Conservation (phyloP, 2,797 vertebrate species). For the Pogonophryne albipinna region DNA sequence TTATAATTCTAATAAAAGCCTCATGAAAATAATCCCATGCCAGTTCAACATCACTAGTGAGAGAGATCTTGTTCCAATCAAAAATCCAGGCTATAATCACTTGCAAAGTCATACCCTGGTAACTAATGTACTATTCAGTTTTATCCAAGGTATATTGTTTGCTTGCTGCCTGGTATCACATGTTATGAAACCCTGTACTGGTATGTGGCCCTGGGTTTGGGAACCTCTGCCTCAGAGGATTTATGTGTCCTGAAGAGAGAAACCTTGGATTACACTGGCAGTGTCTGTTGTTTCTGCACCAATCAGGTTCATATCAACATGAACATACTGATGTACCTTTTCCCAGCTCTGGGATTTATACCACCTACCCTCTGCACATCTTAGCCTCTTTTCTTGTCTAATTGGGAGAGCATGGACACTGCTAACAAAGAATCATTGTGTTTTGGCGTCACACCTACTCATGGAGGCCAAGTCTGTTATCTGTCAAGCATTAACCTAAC, state of each 20-base stretch:
- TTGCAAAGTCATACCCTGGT: not conserved
- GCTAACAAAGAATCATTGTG: constrained; percentile 22
- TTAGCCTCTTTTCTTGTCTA: constrained; percentile 8
- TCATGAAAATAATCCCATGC: too few relatives aligned
- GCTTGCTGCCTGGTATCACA: not conserved
- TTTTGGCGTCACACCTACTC: not conserved
- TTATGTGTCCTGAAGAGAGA: not conserved
- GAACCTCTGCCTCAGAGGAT: not conserved
- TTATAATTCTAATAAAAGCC: too few relatives aligned
- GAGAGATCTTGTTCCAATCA: too few relatives aligned
- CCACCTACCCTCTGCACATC: constrained; percentile 4
- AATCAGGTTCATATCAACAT: not conserved
- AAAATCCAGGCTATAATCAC: not conserved
- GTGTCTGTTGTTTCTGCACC: not conserved
- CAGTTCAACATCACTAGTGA: too few relatives aligned
- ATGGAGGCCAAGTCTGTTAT: constrained; percentile 8
- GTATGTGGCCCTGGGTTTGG: too few relatives aligned
- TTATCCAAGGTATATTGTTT: not conserved
- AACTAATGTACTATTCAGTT: not conserved
- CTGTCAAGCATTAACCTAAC: constrained; percentile 11
- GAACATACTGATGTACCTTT: constrained; percentile 13
- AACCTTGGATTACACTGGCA: not conserved
- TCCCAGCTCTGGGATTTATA: not conserved
- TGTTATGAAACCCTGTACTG: too few relatives aligned
- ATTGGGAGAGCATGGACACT: constrained; percentile 1